phyloP scores from a whole-genome alignment of 2,888 invertebrate species.

The Serrognathus titanus region DNA sequence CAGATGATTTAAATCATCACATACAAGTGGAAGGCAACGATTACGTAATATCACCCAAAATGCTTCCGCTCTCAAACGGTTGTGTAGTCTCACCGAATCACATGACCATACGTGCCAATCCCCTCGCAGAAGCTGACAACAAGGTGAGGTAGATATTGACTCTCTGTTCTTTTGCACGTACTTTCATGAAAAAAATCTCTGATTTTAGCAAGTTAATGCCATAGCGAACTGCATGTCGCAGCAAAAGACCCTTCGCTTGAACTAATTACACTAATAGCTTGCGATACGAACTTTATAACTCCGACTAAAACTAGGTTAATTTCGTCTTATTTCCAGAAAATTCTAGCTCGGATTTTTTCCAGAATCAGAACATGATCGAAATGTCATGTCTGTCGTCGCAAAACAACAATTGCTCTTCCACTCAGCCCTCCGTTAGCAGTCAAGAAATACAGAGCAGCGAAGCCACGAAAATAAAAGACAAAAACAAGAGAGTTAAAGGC shows the following conservation, averaged over 20 bases:
- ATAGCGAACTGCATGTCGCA: neutral
- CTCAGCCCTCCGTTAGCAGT: conserved; percentile 30
- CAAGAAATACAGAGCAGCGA: conserved; percentile 15
- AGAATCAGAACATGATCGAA: conserved; percentile 60
- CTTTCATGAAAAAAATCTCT: neutral
- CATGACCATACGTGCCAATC: conserved; percentile 74
- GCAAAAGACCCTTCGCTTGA: conserved; percentile 18
- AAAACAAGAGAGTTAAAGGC: conserved; percentile 26
- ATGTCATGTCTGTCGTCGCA: conserved; percentile 64
- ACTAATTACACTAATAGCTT: conserved; percentile 42
- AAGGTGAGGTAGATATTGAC: conserved; percentile 57
- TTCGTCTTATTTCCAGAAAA: conserved; percentile 51
- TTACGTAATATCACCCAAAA: conserved; percentile 43
- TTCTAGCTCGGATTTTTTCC: conserved; percentile 53
- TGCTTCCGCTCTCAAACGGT: conserved; percentile 42
- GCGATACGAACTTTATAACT: conserved; percentile 29
- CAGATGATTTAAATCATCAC: conserved; percentile 42
- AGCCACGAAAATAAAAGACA: conserved; percentile 20
- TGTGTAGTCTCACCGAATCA: conserved; percentile 40
- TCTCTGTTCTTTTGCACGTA: conserved; percentile 23
- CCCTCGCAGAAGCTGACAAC: conserved; percentile 64
- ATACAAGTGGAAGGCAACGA: conserved; percentile 46
- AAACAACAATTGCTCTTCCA: conserved; percentile 57
- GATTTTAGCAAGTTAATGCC: neutral
- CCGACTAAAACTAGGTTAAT: conserved; percentile 50